Evolutionary conservation across 2,113 vertebrate genomes (phyloP), one percentile per base, ranked within the genome.

Genomic region (Dasypus novemcinctus): DNA sequence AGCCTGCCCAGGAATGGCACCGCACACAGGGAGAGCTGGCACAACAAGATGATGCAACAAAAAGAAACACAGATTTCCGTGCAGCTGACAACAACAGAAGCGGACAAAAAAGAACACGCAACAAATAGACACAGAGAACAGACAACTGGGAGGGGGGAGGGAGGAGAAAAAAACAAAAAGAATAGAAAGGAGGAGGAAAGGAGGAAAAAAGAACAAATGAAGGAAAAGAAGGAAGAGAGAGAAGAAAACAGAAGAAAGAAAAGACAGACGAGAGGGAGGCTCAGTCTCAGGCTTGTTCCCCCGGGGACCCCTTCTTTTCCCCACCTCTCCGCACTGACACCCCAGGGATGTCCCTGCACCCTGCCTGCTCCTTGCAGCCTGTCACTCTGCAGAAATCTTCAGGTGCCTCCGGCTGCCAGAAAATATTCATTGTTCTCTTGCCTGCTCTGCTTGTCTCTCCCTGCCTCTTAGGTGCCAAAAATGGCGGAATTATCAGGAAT

Each of bases 401-500:
- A 9, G 8, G 23, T 27, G 74, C 90, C 91, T 97, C 78, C 0
- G 4, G 91, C 85, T 91, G 66, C 82, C 81, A 59, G 91, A 79
- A 69, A 91, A 82, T 66, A 91, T 17, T 91, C 93, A 57, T 46
- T 92, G 88, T 87, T 95, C 97, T 94, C 76, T 93, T 91, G 49
- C 43, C 79, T 85, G 43, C 88, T 64, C 61, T 52, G 71, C 59
- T 74, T 2, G 0, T 63, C 82, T 96, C 94, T 90, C 64, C n/a
- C 92, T 90, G 87, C 52, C 46, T 76, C 46, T 59, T 25, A 69
- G 92, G 87, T 61, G 82, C 79, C 87, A 23, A 64, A 88, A 80
- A 52, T 2, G 17, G 87, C 6, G 49, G 89, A 5, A 80, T 76
- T n/a, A 87, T 94, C 92, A 96, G 90, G 93, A 93, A 41, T 64